These are phyloP conservation scores for Malacoraja senta DNA, from an alignment of 2,797 vertebrate species.

Conservation along the genomic window DNA sequence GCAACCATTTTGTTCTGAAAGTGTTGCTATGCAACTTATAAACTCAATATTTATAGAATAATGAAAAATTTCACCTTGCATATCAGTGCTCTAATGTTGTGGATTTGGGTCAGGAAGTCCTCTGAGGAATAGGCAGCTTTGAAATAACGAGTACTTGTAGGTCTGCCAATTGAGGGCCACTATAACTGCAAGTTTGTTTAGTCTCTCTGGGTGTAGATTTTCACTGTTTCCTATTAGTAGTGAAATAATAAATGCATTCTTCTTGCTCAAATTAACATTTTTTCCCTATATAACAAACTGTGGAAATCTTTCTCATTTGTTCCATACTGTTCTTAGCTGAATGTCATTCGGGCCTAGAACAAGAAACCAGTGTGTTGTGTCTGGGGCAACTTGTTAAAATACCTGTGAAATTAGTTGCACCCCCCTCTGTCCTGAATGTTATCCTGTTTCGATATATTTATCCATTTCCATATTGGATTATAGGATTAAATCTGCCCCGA, in stretches of 20 bases:
- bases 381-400: background rate
- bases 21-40: background rate
- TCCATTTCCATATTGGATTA: background rate
- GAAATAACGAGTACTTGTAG: background rate
- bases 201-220: background rate
- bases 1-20: background rate
- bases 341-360: background rate
- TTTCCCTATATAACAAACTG: background rate
- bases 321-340: background rate
- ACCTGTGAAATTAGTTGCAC: background rate
- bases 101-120: background rate
- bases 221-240: background rate
- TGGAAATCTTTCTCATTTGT: slow-evolving; percentile 20
- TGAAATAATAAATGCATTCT: background rate
- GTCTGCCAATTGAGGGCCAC: background rate
- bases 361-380: background rate
- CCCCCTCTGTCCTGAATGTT: background rate
- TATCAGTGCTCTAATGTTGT: background rate
- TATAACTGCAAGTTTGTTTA: background rate
- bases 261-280: background rate
- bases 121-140: background rate
- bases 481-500: background rate
- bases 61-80: background rate
- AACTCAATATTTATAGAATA: slow-evolving; percentile 13
- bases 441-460: background rate